Base-by-base conservation (phyloP, 2,797 vertebrate species). In the Phrynocephalus vlangalii region DNA sequence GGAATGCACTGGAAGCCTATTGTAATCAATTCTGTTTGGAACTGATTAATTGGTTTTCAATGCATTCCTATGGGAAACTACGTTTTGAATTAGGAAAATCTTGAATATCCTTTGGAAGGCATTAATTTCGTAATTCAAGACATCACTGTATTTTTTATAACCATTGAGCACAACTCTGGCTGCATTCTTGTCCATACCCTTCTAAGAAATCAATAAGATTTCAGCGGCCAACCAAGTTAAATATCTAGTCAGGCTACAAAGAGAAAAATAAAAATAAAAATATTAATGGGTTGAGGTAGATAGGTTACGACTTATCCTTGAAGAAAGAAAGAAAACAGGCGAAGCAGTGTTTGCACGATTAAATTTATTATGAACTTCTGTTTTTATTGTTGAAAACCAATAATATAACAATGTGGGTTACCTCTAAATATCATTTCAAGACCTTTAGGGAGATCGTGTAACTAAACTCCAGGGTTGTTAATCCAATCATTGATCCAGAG, bases 361-460 rank as follows among this genome's bases (percentile, higher is more conserved):
- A 75, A 84, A 84, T 84, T 5, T 1, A 79, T 77, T 68, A 90
- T 16, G 2, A 70, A 92, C 87, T 85, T 18, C 16, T 33, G 67
- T 86, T 91, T 82, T 10, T 81, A 80, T 68, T 38, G 33, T n/a
- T 77, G 15, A 60, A 87, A 90, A 15, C 4, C 26, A 73, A 90
- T n/a, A 86, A 0, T 70, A 48, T 33, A 90, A 82, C 83, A 91
- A 89, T 78, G 83, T 2, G 80, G 44, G 48, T 48, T 38, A 79
- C 79, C 66, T 79, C 70, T 90, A 92, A 91, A 71, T 0, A 52
- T 71, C 88, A 84, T 88, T 86, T 71, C 68, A 91, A 86, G 6
- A 18, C 71, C 16, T 11, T 33, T 63, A 83, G 76, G 82, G 82
- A 88, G 79, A 20, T 38, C 77, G 26, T 79, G 68, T 30, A 84